Conservation (phyloP, 2,113 vertebrate genomes). For the Bambusicola thoracicus region DNA sequence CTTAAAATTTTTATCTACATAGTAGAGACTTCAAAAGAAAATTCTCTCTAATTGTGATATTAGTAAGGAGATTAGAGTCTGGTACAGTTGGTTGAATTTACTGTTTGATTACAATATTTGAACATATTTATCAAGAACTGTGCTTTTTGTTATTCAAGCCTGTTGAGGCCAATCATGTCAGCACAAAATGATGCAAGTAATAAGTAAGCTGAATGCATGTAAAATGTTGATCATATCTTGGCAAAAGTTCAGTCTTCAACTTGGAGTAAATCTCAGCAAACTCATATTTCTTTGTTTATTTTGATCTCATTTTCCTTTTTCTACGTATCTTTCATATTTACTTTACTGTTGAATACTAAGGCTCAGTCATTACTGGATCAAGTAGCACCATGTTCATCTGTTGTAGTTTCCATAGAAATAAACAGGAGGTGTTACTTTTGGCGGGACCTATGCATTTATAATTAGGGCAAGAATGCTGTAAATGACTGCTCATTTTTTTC, state of each 20-base stretch:
- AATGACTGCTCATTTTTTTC: not conserved
- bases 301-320: not conserved
- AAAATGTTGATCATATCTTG: conserved; percentile 15
- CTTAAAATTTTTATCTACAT: not conserved
- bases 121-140: conserved; percentile 54
- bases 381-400: not conserved
- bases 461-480: not conserved
- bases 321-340: not conserved
- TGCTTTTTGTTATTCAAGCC: conserved; percentile 30
- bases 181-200: conserved; percentile 24
- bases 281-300: not conserved
- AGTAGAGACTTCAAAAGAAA: not conserved
- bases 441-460: not conserved
- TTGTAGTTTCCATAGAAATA: not conserved
- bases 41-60: not conserved
- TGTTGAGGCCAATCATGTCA: conserved; percentile 51
- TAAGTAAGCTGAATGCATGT: conserved; percentile 2
- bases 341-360: not conserved
- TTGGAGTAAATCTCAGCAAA: not conserved
- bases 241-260: conserved; percentile 23
- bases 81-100: not conserved
- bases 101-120: conserved; percentile 18
- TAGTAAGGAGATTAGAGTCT: not conserved
- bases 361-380: not conserved
- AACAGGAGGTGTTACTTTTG: not conserved